Evolutionary conservation across 1,140 invertebrate genomes (phyloP).

Genomic region (Wiebesia pumilae): DNA sequence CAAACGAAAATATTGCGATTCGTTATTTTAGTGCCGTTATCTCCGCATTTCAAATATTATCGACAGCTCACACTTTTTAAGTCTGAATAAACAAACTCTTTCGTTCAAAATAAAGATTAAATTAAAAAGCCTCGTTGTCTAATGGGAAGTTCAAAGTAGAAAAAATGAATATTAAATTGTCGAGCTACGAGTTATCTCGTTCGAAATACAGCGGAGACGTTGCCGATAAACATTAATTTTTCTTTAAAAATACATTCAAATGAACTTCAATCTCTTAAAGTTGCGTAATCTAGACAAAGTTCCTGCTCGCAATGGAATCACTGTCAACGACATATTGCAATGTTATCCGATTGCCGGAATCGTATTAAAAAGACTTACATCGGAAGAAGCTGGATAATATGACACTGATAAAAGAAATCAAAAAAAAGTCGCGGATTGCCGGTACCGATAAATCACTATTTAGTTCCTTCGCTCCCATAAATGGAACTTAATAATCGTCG

Average conservation of each 20-base stretch:
- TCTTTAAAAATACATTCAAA: not conserved
- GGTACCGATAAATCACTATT: not conserved
- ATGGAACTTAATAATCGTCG: not conserved
- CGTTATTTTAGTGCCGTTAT: no score
- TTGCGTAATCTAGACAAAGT: no score
- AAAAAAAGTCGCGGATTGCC: not conserved
- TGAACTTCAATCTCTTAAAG: not conserved
- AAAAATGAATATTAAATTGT: not conserved
- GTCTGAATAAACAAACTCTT: no score
- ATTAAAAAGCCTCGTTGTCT: not conserved
- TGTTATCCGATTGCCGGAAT: no score
- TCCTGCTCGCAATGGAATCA: no score
- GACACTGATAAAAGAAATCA: not conserved
- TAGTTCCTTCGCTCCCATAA: not conserved
- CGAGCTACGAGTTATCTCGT: not conserved
- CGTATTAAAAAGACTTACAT: no score
- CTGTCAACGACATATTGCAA: no score
- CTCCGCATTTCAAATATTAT: no score
- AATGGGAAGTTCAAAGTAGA: not conserved
- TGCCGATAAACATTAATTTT: not conserved
- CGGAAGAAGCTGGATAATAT: no score
- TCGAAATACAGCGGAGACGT: not conserved
- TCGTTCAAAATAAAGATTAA: no score
- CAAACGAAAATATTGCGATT: no score
- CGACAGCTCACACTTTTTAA: no score